phyloP scores from a whole-genome alignment of 1,140 invertebrate genomes.

The Phthorimaea operculella region DNA sequence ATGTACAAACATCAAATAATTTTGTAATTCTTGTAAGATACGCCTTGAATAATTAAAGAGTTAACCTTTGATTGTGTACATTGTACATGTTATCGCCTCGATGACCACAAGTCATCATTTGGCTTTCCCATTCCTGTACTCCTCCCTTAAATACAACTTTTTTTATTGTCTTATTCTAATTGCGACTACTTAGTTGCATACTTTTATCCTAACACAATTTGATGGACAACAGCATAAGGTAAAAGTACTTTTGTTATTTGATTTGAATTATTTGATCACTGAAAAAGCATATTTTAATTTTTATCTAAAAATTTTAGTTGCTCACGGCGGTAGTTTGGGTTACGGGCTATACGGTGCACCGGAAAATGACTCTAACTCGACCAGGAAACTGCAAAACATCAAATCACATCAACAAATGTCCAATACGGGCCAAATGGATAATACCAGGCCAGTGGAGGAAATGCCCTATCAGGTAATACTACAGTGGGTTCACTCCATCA shows the following conservation, averaged over 20 bases:
- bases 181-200: too few relatives aligned
- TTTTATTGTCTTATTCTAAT: not conserved
- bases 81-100: constrained; percentile 61
- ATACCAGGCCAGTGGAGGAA: constrained; percentile 61
- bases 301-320: constrained; percentile 41
- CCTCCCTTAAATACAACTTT: constrained; percentile 4
- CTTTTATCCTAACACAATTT: not conserved
- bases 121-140: constrained; percentile 38
- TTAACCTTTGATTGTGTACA: not conserved
- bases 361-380: constrained; percentile 48
- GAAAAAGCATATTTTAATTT: not conserved
- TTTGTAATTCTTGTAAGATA: not conserved
- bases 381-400: constrained; percentile 62
- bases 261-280: not conserved
- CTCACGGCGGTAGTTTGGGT: constrained; percentile 65
- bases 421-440: constrained; percentile 46
- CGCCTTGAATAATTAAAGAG: not conserved
- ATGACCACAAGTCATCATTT: constrained; percentile 41
- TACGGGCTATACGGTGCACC: constrained; percentile 58
- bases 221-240: not conserved
- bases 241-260: not conserved
- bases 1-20: constrained; percentile 37
- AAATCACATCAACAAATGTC: constrained; percentile 64
- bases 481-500: not conserved
- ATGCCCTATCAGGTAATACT: constrained; percentile 68